These are phyloP conservation scores for Loxodonta africana DNA, from an alignment of 2,113 vertebrate genomes.

Conservation along the genomic window DNA sequence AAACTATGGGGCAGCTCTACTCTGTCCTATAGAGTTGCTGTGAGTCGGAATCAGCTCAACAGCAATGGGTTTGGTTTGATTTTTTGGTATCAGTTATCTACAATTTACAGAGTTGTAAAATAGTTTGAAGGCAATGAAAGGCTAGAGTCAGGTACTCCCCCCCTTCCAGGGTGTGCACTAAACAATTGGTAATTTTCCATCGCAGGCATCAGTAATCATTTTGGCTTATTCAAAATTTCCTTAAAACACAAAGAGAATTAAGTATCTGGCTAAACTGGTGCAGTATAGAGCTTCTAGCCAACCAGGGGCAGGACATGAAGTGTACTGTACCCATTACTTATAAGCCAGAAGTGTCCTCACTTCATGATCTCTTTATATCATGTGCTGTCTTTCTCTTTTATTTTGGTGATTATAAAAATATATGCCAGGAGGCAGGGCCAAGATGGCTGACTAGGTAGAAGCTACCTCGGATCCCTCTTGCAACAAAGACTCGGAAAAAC, in stretches of 20 bases:
- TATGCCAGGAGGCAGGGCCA: too few species aligned
- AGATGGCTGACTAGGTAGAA: too few species aligned
- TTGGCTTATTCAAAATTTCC: neutral
- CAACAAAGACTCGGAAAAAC: neutral
- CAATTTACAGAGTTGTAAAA: neutral
- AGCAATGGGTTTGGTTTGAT: too few species aligned
- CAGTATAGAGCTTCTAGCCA: neutral
- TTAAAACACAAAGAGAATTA: neutral
- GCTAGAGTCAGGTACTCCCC: too few species aligned
- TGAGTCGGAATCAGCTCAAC: too few species aligned
- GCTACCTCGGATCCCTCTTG: too few species aligned
- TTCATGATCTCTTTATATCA: neutral
- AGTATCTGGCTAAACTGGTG: neutral
- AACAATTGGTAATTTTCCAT: neutral
- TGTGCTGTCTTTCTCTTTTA: neutral
- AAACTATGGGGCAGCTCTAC: too few species aligned
- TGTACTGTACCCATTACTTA: accelerated
- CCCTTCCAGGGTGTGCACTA: too few species aligned
- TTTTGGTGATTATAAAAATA: neutral
- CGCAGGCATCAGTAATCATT: neutral
- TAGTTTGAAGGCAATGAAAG: neutral
- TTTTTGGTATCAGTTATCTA: too few species aligned
- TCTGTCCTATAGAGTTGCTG: neutral
- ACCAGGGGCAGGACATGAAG: neutral
- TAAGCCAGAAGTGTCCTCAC: too few species aligned